These are phyloP conservation scores for Brachionus calyciflorus DNA, from an alignment of 1,140 invertebrate genomes.

Conservation along the genomic window DNA sequence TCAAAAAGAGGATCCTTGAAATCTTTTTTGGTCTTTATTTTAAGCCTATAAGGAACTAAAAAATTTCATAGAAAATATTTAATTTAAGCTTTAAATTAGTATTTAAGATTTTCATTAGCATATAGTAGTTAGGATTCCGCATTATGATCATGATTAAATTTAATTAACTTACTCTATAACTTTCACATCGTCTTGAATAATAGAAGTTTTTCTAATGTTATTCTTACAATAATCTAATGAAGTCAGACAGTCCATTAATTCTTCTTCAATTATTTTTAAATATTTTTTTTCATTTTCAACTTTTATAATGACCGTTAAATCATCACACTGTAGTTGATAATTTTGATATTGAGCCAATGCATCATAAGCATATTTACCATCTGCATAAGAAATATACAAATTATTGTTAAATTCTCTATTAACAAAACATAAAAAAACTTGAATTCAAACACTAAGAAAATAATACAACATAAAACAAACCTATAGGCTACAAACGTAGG, in stretches of 20 bases:
- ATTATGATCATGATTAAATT: no score
- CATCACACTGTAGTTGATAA: background rate
- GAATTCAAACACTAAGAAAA: background rate
- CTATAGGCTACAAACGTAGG: background rate
- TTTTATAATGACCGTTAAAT: constrained; percentile 1
- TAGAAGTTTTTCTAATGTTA: constrained; percentile 3
- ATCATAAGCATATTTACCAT: constrained; percentile 36
- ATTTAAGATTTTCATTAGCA: background rate
- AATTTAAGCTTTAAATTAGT: background rate
- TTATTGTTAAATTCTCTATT: constrained; percentile 2
- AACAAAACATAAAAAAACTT: background rate
- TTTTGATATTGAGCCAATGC: constrained; percentile 37
- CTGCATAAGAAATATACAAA: constrained; percentile 14
- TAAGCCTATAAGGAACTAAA: no score
- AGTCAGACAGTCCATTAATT: constrained; percentile 12
- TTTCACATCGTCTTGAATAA: background rate
- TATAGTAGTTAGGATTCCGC: background rate
- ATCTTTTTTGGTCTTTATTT: no score
- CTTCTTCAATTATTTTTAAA: constrained; percentile 38
- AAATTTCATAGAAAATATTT: no score
- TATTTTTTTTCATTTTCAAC: constrained; percentile 23
- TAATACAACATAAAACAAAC: no score
- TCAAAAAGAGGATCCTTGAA: no score
- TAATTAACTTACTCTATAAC: background rate
- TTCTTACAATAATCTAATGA: constrained; percentile 24